These are phyloP conservation scores for Theocolax elegans DNA, from an alignment of 1,140 invertebrate species.

Conservation along the genomic window DNA sequence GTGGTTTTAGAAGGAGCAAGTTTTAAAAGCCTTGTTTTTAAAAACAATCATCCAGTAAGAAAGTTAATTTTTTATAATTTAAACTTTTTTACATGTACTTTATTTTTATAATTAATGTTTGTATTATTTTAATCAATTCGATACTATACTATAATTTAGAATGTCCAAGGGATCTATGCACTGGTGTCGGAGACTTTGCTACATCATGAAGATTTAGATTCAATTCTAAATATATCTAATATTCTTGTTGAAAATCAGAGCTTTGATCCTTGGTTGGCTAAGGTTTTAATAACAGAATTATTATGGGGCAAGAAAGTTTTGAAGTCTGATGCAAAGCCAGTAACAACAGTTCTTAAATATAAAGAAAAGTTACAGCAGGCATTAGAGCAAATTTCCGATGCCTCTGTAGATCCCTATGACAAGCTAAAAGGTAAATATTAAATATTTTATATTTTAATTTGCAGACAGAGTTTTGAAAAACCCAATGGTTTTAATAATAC, in stretches of 20 bases:
- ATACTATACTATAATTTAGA: slow-evolving; percentile 47
- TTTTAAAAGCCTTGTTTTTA: slow-evolving; percentile 77
- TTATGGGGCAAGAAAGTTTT: slow-evolving; percentile 83
- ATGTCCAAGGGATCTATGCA: slow-evolving; percentile 66
- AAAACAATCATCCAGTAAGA: slow-evolving; percentile 75
- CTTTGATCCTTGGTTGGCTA: slow-evolving; percentile 77
- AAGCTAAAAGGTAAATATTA: slow-evolving; percentile 59
- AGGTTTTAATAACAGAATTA: slow-evolving; percentile 82
- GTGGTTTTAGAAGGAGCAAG: slow-evolving; percentile 76
- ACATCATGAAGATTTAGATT: slow-evolving; percentile 73
- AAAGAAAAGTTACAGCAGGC: slow-evolving; percentile 68
- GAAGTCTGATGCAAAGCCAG: slow-evolving; percentile 75
- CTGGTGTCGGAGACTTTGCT: slow-evolving; percentile 79
- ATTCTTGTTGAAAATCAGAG: slow-evolving; percentile 75
- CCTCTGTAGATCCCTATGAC: slow-evolving; percentile 39
- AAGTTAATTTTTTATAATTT: slow-evolving; percentile 15
- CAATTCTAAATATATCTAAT: slow-evolving; percentile 72
- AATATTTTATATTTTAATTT: slow-evolving; percentile 54
- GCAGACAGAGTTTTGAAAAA: slow-evolving; percentile 48
- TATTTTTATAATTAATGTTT: slow-evolving; percentile 2
- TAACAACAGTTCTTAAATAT: slow-evolving; percentile 75
- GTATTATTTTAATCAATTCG: too few relatives aligned
- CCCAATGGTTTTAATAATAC: slow-evolving; percentile 63
- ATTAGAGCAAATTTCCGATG: slow-evolving; percentile 50
- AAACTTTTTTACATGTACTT: neutral